These are phyloP conservation scores for Meganola albula DNA, from an alignment of 2,888 invertebrate species.

Conservation along the genomic window DNA sequence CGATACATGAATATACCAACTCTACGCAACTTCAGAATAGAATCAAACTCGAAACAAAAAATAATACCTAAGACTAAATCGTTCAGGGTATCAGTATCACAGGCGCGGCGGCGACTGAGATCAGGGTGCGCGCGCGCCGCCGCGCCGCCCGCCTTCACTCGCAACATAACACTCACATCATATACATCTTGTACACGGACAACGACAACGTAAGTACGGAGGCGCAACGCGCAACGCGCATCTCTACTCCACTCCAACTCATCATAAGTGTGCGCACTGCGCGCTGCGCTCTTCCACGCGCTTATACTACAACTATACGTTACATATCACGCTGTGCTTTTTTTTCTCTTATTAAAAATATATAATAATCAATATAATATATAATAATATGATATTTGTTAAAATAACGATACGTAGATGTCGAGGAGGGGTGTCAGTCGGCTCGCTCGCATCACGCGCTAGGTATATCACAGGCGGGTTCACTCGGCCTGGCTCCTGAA, in stretches of 20 bases:
- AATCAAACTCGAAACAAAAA: slow-evolving; percentile 74
- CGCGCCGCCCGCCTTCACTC: slow-evolving; percentile 51
- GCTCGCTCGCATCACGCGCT: slow-evolving; percentile 61
- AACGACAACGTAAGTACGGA: slow-evolving; percentile 54
- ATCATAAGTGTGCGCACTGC: slow-evolving; percentile 17
- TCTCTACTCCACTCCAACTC: too few species aligned
- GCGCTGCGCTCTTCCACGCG: slow-evolving; percentile 45
- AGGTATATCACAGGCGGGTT: slow-evolving; percentile 47
- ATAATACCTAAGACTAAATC: slow-evolving; percentile 71
- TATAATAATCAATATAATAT: slow-evolving; percentile 72
- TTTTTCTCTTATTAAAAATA: slow-evolving; percentile 76
- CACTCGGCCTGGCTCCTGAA: slow-evolving; percentile 85
- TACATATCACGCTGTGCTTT: slow-evolving; percentile 79
- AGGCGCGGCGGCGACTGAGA: slow-evolving; percentile 71
- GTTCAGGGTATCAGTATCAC: slow-evolving; percentile 68
- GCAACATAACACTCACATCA: slow-evolving; percentile 41
- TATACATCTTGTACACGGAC: slow-evolving; percentile 53
- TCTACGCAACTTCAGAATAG: slow-evolving; percentile 73
- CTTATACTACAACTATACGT: slow-evolving; percentile 71
- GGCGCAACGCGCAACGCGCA: slow-evolving; percentile 37
- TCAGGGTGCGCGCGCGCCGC: slow-evolving; percentile 60
- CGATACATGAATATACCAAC: slow-evolving; percentile 67
- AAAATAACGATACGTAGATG: slow-evolving; percentile 74
- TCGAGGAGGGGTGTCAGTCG: slow-evolving; percentile 74
- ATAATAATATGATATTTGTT: slow-evolving; percentile 77